These are phyloP conservation scores for Otolemur garnettii DNA, from an alignment of 2,113 vertebrate genomes.

Conservation along the genomic window DNA sequence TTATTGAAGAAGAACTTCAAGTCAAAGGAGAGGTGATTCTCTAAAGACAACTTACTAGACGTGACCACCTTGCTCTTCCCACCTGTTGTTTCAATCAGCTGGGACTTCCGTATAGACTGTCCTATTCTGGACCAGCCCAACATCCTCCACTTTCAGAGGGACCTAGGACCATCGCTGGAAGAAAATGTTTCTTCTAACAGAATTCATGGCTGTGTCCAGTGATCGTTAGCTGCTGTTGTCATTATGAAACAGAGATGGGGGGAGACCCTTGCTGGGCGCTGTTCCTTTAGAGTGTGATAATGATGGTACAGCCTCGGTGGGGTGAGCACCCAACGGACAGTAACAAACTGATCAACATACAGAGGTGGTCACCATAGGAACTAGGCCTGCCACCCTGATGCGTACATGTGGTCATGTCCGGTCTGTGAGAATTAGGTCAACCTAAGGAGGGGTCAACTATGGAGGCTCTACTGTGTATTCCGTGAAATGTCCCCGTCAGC, in stretches of 20 bases:
- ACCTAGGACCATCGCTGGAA: neutral
- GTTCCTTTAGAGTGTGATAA: neutral
- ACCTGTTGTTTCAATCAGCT: rapidly evolving
- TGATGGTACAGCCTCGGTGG: too few relatives aligned
- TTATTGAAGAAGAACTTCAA: neutral
- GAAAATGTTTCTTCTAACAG: neutral
- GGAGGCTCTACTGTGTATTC: too few relatives aligned
- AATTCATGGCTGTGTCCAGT: too few relatives aligned
- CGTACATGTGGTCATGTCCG: too few relatives aligned
- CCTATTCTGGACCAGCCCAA: neutral
- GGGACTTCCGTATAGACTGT: too few relatives aligned
- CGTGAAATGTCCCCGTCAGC: neutral
- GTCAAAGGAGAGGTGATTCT: neutral
- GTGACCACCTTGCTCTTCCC: neutral
- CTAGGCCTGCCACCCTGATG: too few relatives aligned
- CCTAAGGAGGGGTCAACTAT: too few relatives aligned
- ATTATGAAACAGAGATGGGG: neutral
- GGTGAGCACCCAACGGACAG: too few relatives aligned
- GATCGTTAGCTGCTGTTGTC: neutral
- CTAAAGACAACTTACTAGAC: neutral
- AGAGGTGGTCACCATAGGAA: too few relatives aligned
- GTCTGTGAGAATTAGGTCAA: too few relatives aligned
- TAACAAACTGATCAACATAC: too few relatives aligned
- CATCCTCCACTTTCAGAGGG: neutral
- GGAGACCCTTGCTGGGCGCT: rapidly evolving